Evolutionary conservation across 2,797 vertebrate species (phyloP).

Genomic region (Periparus ater): DNA sequence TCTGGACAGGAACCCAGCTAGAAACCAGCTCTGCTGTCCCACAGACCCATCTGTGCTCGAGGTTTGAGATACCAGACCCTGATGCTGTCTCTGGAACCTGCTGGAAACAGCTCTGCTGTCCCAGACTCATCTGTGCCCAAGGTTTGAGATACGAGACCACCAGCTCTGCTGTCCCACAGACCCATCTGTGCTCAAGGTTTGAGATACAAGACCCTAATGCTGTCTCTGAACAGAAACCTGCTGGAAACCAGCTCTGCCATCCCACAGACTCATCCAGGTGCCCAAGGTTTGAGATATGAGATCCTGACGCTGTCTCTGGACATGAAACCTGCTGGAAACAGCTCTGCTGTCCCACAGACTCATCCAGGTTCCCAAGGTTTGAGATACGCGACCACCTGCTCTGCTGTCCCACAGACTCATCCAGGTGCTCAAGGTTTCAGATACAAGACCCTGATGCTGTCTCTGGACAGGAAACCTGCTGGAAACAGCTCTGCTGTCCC

Average conservation of each 20-base stretch:
- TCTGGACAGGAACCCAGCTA: fast-evolving
- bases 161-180: too few relatives aligned
- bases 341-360: neutral
- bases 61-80: neutral
- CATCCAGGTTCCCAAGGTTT: neutral
- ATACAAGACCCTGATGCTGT: neutral
- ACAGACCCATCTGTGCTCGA: fast-evolving
- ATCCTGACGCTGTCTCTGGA: too few relatives aligned
- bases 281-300: neutral
- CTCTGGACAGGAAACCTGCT: neutral
- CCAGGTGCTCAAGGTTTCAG: neutral
- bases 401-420: neutral
- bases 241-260: neutral
- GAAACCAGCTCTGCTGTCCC: neutral
- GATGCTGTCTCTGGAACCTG: too few relatives aligned
- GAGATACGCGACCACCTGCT: too few relatives aligned
- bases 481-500: neutral
- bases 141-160: too few relatives aligned
- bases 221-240: neutral
- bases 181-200: neutral
- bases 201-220: fast-evolving
- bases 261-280: neutral
- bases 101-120: neutral
- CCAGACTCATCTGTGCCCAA: neutral
- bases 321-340: too few relatives aligned